Evolutionary conservation across 1,140 invertebrate genomes (phyloP).

Genomic region (Maconellicoccus hirsutus): DNA sequence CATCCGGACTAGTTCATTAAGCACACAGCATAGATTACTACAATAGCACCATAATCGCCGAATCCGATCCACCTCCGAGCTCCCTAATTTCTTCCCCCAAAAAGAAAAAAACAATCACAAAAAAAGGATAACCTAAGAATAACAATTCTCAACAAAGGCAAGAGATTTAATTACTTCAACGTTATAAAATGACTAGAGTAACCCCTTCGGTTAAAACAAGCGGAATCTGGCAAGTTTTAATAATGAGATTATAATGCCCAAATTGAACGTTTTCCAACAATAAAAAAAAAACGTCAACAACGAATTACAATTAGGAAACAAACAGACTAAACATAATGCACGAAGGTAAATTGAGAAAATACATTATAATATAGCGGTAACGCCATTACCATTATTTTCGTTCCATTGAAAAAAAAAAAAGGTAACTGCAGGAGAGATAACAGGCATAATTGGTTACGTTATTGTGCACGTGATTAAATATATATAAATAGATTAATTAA

Average conservation of each 20-base stretch:
- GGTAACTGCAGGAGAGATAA: too few species aligned
- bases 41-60: too few species aligned
- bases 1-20: too few species aligned
- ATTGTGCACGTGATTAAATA: too few species aligned
- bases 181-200: background rate
- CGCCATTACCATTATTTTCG: background rate
- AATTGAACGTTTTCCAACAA: background rate
- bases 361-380: background rate
- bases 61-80: too few species aligned
- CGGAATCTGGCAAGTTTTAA: background rate
- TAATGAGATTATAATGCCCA: background rate
- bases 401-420: too few species aligned
- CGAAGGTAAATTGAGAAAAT: background rate
- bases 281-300: background rate
- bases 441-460: too few species aligned
- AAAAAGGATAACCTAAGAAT: background rate
- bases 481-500: too few species aligned
- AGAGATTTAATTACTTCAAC: background rate
- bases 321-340: conserved; percentile 7
- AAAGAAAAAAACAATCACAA: too few species aligned
- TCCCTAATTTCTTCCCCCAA: too few species aligned
- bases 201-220: too few species aligned
- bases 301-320: background rate
- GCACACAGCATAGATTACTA: too few species aligned
- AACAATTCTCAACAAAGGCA: background rate